Percentiles rank a stretch among this genome's conserved stretches.
Conservation (phyloP, 2,113 vertebrate species). For the Neodon shergylaensis region DNA sequence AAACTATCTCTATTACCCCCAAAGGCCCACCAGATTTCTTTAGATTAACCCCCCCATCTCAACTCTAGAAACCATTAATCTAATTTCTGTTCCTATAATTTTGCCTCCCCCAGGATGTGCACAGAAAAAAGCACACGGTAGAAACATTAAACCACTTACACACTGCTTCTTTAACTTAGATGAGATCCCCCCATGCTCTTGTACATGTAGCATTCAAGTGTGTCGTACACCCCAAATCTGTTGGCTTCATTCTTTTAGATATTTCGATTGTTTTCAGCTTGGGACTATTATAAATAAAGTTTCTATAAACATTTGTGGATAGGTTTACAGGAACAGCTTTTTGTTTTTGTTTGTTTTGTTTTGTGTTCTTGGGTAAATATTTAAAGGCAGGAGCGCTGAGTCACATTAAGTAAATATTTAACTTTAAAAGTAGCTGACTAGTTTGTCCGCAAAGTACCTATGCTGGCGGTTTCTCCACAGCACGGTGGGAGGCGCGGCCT, state of each 20-base stretch:
- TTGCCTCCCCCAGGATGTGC: neutral
- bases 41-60: neutral
- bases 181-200: neutral
- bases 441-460: neutral
- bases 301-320: neutral
- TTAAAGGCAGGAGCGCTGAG: neutral
- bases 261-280: neutral
- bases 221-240: neutral
- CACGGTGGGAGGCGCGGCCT: neutral
- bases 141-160: neutral
- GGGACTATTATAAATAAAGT: neutral
- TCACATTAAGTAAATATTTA: conserved; percentile 9
- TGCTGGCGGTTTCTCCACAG: neutral
- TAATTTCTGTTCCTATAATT: neutral
- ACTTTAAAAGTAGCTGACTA: neutral
- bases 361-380: neutral
- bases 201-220: neutral
- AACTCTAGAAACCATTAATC: neutral
- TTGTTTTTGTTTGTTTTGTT: neutral
- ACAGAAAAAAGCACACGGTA: neutral
- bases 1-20: neutral
- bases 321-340: neutral
- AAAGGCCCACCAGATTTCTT: neutral
- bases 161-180: neutral
- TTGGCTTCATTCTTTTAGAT: neutral